These are phyloP conservation scores for Deroptyus accipitrinus DNA, from an alignment of 2,113 vertebrate genomes.

Conservation along the genomic window DNA sequence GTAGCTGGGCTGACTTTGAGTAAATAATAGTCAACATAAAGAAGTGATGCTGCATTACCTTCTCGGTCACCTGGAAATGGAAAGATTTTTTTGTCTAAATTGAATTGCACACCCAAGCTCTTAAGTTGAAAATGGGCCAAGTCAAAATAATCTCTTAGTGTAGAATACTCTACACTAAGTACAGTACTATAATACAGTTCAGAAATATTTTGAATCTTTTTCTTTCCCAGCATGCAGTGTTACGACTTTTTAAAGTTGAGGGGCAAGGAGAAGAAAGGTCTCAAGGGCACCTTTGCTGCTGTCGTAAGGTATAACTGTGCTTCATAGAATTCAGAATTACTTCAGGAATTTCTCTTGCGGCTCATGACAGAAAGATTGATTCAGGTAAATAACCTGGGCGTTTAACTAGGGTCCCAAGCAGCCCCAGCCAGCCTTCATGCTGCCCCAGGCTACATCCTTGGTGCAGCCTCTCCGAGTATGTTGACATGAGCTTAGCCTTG, in stretches of 20 bases:
- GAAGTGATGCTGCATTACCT: background rate
- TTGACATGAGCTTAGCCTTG: background rate
- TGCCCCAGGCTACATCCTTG: background rate
- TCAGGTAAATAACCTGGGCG: background rate
- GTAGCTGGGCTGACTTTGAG: background rate
- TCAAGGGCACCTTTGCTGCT: background rate
- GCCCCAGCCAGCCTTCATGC: background rate
- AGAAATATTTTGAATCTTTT: slow-evolving; percentile 2
- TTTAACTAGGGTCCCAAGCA: background rate
- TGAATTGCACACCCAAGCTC: background rate
- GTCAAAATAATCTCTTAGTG: background rate
- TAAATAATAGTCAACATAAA: background rate
- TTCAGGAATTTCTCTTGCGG: background rate
- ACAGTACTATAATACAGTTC: background rate
- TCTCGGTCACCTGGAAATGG: background rate
- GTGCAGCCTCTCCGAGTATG: background rate
- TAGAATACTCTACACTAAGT: background rate
- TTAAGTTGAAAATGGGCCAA: background rate
- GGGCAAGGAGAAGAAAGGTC: background rate
- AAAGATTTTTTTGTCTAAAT: background rate
- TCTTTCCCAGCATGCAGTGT: background rate
- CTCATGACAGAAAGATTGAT: background rate
- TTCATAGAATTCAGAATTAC: background rate
- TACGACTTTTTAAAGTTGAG: background rate
- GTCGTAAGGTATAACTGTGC: background rate